Evolutionary conservation across 2,888 invertebrate species (phyloP).

Genomic region (Neoaliturus tenellus): DNA sequence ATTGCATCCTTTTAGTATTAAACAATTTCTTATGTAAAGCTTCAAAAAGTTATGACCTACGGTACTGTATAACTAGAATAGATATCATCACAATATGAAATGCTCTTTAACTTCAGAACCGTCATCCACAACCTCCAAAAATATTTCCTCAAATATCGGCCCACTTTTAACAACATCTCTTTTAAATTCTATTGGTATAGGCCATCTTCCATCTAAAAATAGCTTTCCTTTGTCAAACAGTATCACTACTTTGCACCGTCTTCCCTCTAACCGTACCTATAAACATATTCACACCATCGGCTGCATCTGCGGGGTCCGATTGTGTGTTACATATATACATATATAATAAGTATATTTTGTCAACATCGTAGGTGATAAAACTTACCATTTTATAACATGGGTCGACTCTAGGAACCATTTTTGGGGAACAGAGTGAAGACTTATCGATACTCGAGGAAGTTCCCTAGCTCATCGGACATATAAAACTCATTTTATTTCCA

Average conservation of each 20-base stretch:
- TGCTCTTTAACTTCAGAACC: conserved; percentile 54
- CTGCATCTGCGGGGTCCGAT: conserved; percentile 22
- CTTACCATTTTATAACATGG: conserved; percentile 42
- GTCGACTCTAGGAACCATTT: conserved; percentile 52
- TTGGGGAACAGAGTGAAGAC: conserved; percentile 47
- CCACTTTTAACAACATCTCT: conserved; percentile 47
- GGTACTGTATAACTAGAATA: conserved; percentile 60
- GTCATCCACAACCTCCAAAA: conserved; percentile 59
- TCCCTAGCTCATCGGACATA: conserved; percentile 24
- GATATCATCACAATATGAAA: conserved; percentile 60
- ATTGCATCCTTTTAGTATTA: conserved; percentile 58
- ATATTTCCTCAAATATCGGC: conserved; percentile 54
- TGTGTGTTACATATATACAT: conserved; percentile 48
- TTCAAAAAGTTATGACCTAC: conserved; percentile 59
- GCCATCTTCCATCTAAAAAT: conserved; percentile 57
- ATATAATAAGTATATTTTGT: conserved; percentile 47
- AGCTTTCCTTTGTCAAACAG: conserved; percentile 55
- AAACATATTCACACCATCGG: conserved; percentile 44
- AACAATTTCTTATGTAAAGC: conserved; percentile 59
- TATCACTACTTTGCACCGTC: conserved; percentile 55
- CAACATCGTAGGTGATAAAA: conserved; percentile 49
- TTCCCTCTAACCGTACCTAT: conserved; percentile 50
- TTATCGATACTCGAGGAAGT: conserved; percentile 17
- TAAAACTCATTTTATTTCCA: background rate
- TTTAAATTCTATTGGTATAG: conserved; percentile 51